These are phyloP conservation scores for Procambarus clarkii DNA, from an alignment of 1,140 invertebrate genomes.

Conservation along the genomic window DNA sequence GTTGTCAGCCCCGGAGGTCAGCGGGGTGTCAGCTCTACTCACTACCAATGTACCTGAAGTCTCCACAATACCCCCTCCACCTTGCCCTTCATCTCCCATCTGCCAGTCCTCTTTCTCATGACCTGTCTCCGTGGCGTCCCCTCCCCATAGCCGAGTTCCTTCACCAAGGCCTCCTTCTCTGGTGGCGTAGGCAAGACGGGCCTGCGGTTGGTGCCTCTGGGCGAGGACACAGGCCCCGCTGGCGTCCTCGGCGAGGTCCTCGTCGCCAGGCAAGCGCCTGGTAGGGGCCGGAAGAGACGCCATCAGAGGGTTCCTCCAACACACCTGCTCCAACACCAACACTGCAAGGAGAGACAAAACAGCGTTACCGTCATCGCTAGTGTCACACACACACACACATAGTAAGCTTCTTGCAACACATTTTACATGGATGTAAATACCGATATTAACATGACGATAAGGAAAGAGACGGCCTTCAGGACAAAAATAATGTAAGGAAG, in stretches of 20 bases:
- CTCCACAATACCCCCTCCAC: background rate
- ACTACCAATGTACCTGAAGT: background rate
- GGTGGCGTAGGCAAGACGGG: background rate
- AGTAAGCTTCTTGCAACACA: too few species aligned
- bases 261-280: background rate
- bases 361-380: background rate
- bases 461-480: too few species aligned
- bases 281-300: background rate
- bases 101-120: background rate
- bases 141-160: background rate
- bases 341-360: background rate
- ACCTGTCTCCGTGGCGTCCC: background rate
- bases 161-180: background rate
- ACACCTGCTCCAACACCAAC: background rate
- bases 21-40: background rate
- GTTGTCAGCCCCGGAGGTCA: background rate
- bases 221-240: too few species aligned
- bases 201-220: background rate
- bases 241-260: background rate
- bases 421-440: too few species aligned
- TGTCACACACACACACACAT: too few species aligned
- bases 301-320: background rate
- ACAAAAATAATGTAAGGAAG: too few species aligned
- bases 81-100: background rate
- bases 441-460: too few species aligned